These are phyloP conservation scores for Pseudocheirus occidentalis DNA, from an alignment of 2,797 vertebrate genomes.

Conservation along the genomic window DNA sequence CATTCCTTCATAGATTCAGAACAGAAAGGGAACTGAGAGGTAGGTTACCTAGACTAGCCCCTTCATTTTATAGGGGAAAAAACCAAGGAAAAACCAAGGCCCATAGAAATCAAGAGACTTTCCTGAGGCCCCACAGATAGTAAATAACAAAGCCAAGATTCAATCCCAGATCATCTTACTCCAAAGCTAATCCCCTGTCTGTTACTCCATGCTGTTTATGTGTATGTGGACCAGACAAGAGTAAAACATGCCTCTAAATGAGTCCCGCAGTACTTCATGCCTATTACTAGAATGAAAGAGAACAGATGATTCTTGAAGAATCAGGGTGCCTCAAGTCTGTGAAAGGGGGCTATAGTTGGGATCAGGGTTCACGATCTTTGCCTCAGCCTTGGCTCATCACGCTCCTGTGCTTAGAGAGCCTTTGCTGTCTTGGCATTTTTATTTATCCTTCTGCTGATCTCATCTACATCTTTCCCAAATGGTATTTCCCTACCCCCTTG, in stretches of 20 bases:
- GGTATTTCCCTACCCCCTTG: neutral
- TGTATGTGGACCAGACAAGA: no score
- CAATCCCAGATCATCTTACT: no score
- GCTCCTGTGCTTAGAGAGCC: neutral
- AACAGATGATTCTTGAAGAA: conserved; percentile 35
- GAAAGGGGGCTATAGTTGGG: neutral
- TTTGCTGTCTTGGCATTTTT: neutral
- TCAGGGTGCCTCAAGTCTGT: neutral
- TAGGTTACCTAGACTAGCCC: neutral
- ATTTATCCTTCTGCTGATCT: neutral
- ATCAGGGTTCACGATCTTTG: neutral
- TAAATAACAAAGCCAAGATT: no score
- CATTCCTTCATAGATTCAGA: neutral
- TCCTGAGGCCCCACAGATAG: no score
- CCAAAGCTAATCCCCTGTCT: no score
- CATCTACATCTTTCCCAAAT: neutral
- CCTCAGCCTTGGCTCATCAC: neutral
- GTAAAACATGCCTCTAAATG: no score
- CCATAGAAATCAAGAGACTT: no score
- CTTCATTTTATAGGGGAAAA: neutral
- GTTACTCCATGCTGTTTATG: no score
- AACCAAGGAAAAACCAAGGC: no score
- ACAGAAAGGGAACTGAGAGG: neutral
- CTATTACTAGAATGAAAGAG: neutral
- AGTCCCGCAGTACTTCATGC: neutral